Conservation (phyloP, 2,797 vertebrate genomes). For the Leptoclinus maculatus region DNA sequence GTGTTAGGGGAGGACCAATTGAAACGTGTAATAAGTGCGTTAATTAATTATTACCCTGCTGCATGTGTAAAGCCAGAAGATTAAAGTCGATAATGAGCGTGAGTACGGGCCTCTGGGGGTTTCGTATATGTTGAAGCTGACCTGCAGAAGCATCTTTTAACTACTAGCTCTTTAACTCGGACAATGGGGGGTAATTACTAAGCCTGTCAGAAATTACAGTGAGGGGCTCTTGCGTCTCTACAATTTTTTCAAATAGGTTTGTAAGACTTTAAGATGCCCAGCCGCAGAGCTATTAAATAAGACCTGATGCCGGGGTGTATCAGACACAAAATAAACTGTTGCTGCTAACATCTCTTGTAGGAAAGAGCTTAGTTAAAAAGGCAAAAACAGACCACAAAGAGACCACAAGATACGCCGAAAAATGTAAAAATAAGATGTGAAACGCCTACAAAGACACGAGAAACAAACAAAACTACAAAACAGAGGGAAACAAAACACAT, state of each 20-base stretch:
- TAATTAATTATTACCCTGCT: constrained; percentile 3
- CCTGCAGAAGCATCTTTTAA: not conserved
- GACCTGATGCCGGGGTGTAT: not conserved
- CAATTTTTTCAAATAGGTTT: not conserved
- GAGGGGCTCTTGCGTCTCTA: not conserved
- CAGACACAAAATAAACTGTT: not conserved
- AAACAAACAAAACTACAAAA: not conserved
- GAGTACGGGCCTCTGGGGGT: not conserved
- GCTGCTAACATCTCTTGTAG: not conserved
- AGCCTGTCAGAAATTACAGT: too few relatives aligned
- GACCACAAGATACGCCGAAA: not conserved
- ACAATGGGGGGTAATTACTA: not conserved
- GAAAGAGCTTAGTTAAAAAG: not conserved
- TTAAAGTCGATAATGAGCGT: constrained; percentile 14
- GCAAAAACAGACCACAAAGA: not conserved
- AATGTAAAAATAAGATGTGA: too few relatives aligned
- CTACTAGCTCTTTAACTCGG: not conserved
- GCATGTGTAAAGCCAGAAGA: constrained; percentile 6
- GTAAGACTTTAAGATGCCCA: too few relatives aligned
- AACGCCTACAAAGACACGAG: not conserved
- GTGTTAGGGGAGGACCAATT: not conserved
- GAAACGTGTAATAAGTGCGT: constrained; percentile 14
- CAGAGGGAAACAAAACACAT: too few relatives aligned
- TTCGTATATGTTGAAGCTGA: not conserved
- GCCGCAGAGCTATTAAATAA: too few relatives aligned